These are phyloP conservation scores for Monopterus albus DNA, from an alignment of 2,113 vertebrate genomes.

Conservation along the genomic window DNA sequence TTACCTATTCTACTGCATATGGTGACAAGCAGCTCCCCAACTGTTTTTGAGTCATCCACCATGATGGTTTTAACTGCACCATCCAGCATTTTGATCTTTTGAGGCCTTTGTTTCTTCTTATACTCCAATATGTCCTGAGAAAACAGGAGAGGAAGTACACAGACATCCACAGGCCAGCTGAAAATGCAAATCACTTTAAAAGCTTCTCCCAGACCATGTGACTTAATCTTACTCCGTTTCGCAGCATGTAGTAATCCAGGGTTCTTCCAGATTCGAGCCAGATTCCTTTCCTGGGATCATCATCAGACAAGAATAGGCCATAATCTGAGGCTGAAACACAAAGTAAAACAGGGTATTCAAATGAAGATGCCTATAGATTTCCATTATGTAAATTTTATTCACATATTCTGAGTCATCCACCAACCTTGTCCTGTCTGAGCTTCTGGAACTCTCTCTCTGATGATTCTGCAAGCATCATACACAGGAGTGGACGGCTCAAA, in stretches of 20 bases:
- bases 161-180: slow-evolving; percentile 15
- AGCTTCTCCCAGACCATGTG: slow-evolving; percentile 25
- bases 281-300: slow-evolving; percentile 97
- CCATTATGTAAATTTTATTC: slow-evolving; percentile 30
- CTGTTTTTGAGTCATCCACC: slow-evolving; percentile 99
- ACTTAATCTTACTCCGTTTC: slow-evolving; percentile 90
- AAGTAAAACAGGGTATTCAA: slow-evolving; percentile 20
- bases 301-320: slow-evolving; percentile 96
- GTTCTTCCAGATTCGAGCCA: slow-evolving; percentile 98
- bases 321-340: slow-evolving; percentile 93
- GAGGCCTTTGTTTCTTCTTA: slow-evolving; percentile 98
- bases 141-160: slow-evolving; percentile 9
- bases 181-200: slow-evolving; percentile 43
- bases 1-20: slow-evolving; percentile 98
- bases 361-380: slow-evolving; percentile 24
- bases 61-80: slow-evolving; percentile 97
- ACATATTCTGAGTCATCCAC: slow-evolving; percentile 21
- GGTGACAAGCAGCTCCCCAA: slow-evolving; percentile 96
- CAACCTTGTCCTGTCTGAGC: slow-evolving; percentile 95
- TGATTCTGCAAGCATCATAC: slow-evolving; percentile 95
- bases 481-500: slow-evolving; percentile 96
- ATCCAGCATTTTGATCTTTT: slow-evolving; percentile 98
- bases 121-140: slow-evolving; percentile 95
- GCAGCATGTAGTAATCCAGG: slow-evolving; percentile 98
- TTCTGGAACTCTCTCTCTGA: slow-evolving; percentile 94